phyloP scores from a whole-genome alignment of 2,888 invertebrate genomes.

The Acleris emargana region DNA sequence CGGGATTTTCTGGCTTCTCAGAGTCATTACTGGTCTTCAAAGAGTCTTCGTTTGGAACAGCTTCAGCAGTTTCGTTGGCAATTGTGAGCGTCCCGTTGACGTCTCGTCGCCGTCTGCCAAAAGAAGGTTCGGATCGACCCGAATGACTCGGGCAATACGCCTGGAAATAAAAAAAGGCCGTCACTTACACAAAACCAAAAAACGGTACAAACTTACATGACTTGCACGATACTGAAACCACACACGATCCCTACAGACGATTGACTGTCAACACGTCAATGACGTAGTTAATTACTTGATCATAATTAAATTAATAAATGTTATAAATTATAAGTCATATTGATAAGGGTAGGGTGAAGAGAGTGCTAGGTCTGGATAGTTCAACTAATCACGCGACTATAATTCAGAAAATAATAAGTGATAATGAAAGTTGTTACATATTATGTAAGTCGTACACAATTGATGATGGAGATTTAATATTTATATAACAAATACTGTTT shows the following conservation, averaged over 20 bases:
- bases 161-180: constrained; percentile 52
- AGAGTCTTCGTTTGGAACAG: constrained; percentile 52
- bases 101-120: constrained; percentile 87
- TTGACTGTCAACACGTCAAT: neutral
- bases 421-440: neutral
- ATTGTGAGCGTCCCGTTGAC: constrained; percentile 65
- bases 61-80: constrained; percentile 61
- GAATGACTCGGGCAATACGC: constrained; percentile 92
- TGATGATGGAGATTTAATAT: too few species aligned
- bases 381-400: constrained; percentile 20
- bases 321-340: neutral
- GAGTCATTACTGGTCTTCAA: constrained; percentile 42
- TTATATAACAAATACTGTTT: too few species aligned
- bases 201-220: too few species aligned
- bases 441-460: neutral
- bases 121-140: constrained; percentile 93
- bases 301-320: too few species aligned
- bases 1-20: constrained; percentile 54
- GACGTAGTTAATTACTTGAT: neutral
- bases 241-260: neutral
- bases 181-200: too few species aligned
- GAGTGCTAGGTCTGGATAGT: too few species aligned
- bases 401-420: constrained; percentile 17
- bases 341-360: neutral
- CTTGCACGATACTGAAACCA: neutral